Conservation (phyloP, 2,113 vertebrate genomes). For the Coreoperca whiteheadi region DNA sequence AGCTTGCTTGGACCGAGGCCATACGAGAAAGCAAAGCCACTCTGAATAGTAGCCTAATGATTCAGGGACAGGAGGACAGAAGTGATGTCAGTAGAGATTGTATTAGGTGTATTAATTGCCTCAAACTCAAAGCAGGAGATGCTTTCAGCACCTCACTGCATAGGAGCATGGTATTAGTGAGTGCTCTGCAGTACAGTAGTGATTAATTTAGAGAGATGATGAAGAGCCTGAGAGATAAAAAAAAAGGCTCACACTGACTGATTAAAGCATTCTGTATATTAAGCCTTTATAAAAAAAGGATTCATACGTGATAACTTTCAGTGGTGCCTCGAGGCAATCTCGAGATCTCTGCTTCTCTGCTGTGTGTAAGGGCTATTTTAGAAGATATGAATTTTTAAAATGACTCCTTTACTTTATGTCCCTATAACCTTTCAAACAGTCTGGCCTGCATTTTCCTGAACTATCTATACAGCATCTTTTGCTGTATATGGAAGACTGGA, state of each 20-base stretch:
- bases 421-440: slow-evolving; percentile 18
- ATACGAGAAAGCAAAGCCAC: slow-evolving; percentile 12
- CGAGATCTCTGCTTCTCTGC: background rate
- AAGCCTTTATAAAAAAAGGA: background rate
- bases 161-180: background rate
- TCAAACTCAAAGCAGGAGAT: background rate
- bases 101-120: background rate
- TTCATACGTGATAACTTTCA: background rate
- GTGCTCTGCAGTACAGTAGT: background rate
- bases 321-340: no score
- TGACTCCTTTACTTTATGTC: background rate
- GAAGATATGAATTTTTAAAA: slow-evolving; percentile 46
- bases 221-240: background rate
- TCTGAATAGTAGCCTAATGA: slow-evolving; percentile 34
- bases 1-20: slow-evolving; percentile 36
- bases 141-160: background rate
- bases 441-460: background rate
- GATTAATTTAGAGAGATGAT: background rate
- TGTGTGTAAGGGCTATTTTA: slow-evolving; percentile 15
- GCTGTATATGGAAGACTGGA: background rate
- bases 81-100: background rate
- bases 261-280: background rate
- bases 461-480: background rate
- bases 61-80: background rate
- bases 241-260: background rate